These are phyloP conservation scores for Artemia sinica DNA, from an alignment of 2,888 invertebrate species.

Conservation along the genomic window DNA sequence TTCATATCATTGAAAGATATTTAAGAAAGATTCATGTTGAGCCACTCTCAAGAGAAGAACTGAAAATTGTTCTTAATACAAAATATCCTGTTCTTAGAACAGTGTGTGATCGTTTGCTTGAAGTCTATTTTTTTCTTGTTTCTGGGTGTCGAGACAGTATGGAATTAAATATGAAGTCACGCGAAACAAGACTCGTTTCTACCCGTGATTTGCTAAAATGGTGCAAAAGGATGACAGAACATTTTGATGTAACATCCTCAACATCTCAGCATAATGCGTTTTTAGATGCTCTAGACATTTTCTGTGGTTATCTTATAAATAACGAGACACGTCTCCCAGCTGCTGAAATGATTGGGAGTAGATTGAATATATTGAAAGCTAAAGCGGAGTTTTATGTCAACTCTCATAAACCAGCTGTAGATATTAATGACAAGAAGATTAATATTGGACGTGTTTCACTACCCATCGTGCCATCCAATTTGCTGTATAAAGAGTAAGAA, in stretches of 20 bases:
- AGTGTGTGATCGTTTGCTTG: constrained; percentile 54
- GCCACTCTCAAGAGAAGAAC: constrained; percentile 53
- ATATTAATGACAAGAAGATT: constrained; percentile 40
- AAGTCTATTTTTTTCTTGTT: constrained; percentile 64
- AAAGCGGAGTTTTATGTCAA: constrained; percentile 63
- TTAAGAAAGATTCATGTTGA: constrained; percentile 63
- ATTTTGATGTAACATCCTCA: constrained; percentile 51
- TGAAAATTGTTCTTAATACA: constrained; percentile 49
- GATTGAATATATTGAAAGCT: constrained; percentile 59
- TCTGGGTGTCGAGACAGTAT: constrained; percentile 42
- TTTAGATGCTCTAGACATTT: constrained; percentile 78
- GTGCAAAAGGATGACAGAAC: constrained; percentile 49
- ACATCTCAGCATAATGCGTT: constrained; percentile 51
- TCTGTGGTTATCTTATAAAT: constrained; percentile 56
- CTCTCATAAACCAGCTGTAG: constrained; percentile 57
- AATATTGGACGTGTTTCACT: constrained; percentile 48
- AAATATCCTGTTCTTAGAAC: constrained; percentile 50
- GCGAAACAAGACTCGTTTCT: not conserved
- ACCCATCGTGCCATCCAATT: constrained; percentile 27
- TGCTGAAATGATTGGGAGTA: constrained; percentile 55
- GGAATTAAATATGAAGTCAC: not conserved
- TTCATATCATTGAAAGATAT: constrained; percentile 57
- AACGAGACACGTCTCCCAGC: constrained; percentile 44
- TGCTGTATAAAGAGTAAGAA: not conserved
- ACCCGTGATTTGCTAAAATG: constrained; percentile 71